These are phyloP conservation scores for Lerista edwardsae DNA, from an alignment of 2,797 vertebrate genomes.

Conservation along the genomic window DNA sequence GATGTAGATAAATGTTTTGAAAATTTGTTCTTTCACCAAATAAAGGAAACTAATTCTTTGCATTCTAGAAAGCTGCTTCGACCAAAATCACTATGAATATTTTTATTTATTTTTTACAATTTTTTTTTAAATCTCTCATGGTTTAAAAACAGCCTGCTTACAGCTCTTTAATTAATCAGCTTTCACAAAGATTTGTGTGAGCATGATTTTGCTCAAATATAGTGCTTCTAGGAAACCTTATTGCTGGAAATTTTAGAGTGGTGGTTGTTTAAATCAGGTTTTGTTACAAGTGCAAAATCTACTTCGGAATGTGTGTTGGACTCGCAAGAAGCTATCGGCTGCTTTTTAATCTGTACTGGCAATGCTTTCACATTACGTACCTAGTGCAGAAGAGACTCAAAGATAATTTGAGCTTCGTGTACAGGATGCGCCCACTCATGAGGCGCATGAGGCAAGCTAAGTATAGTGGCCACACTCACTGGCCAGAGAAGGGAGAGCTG, in stretches of 20 bases:
- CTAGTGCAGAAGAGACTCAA: background rate
- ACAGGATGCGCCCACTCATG: too few relatives aligned
- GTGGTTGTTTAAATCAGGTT: background rate
- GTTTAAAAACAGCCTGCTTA: background rate
- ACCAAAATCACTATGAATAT: background rate
- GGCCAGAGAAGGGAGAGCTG: too few relatives aligned
- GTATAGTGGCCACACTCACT: too few relatives aligned
- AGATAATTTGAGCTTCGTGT: background rate
- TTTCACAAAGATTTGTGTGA: slow-evolving; percentile 19
- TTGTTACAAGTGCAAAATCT: background rate
- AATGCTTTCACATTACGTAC: background rate
- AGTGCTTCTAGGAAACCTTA: background rate
- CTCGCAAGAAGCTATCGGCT: too few relatives aligned
- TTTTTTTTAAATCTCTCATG: background rate
- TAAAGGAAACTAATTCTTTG: background rate
- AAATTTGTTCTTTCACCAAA: background rate
- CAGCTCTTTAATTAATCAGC: slow-evolving; percentile 26
- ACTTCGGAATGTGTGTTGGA: background rate
- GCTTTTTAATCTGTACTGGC: background rate
- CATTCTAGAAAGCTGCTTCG: background rate
- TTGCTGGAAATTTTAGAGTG: background rate
- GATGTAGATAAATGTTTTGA: too few relatives aligned
- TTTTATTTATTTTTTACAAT: background rate
- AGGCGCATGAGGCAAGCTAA: too few relatives aligned
- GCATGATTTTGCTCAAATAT: background rate